Base-by-base conservation (phyloP, 2,888 invertebrate species). In the Mesorhabditis belari region DNA sequence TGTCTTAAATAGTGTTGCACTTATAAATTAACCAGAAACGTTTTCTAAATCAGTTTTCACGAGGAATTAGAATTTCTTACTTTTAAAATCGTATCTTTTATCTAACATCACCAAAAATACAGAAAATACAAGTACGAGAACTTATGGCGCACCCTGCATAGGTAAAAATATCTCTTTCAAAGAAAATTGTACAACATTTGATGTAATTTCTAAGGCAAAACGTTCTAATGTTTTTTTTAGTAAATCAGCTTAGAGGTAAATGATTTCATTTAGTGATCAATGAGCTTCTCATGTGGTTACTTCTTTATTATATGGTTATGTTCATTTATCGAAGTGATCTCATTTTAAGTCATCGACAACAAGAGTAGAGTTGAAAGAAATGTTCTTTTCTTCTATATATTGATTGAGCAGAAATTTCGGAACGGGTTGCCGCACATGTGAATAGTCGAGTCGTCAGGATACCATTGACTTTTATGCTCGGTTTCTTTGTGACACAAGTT, bases 381-480 rank as follows among this genome's bases (percentile, higher is more conserved):
- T 12, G 12, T 17, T 17, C 17, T 19, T 21, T 26, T 19, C 28
- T 27, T 12, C 24, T 12, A 44, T 6, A 17, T n/a, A 9, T 23
- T n/a, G 17, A n/a, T 6, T 12, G 5, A 17, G 35, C 12, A 56
- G 60, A 61, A 44, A 49, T 5, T 1, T 66, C 63, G 52, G 66
- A 66, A 55, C 23, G 26, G 6, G 9, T 63, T 12, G 57, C 55
- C 5, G 25, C 28, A 3, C 61, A 66, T 25, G 49, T 66, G 23
- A 63, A 72, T 26, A 57, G 27, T 12, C 60, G 66, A 17, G 55
- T 76, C 6, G 67, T 60, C 19, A 65, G 65, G 35, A 71, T 75
- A 51, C 75, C 75, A 6, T 50, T 75, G 6, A 76, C 72, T 6
- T 75, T 76, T 49, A 69, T 76, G 62, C 69, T 75, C 60, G 75